Evolutionary conservation across 2,113 vertebrate genomes (phyloP).

Genomic region (Albula glossodonta): DNA sequence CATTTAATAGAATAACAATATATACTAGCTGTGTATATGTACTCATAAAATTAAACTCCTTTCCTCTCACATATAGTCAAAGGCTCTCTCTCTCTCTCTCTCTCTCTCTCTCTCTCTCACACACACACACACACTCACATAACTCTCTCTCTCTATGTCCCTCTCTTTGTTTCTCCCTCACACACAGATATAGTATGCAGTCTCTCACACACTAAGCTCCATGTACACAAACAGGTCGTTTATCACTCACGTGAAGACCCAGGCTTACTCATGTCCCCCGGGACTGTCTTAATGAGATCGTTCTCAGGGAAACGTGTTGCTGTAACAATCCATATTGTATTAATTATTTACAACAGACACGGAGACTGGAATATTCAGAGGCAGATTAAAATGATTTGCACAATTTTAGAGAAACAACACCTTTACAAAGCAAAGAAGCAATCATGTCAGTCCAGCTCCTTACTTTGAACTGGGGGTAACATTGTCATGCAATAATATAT

Average conservation of each 20-base stretch:
- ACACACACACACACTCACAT: neutral
- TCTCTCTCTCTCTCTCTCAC: neutral
- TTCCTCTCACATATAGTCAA: neutral
- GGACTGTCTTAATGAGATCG: conserved; percentile 41
- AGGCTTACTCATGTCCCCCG: conserved; percentile 28
- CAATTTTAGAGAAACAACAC: neutral
- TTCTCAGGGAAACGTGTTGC: conserved; percentile 35
- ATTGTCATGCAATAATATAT: neutral
- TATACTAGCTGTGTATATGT: neutral
- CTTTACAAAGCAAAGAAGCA: neutral
- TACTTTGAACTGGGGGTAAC: neutral
- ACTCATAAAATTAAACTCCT: neutral
- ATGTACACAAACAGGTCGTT: conserved; percentile 27
- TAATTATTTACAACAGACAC: conserved; percentile 39
- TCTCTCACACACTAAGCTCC: conserved; percentile 26
- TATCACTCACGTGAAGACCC: conserved; percentile 21
- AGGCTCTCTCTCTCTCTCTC: neutral
- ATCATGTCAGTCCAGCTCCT: no score
- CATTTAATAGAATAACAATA: neutral
- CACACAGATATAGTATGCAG: neutral
- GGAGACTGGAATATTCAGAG: neutral
- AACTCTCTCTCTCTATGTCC: neutral
- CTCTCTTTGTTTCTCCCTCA: neutral
- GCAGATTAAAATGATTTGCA: neutral
- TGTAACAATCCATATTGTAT: conserved; percentile 39